Conservation (phyloP, 2,888 invertebrate species). For the Xylophagus ater region DNA sequence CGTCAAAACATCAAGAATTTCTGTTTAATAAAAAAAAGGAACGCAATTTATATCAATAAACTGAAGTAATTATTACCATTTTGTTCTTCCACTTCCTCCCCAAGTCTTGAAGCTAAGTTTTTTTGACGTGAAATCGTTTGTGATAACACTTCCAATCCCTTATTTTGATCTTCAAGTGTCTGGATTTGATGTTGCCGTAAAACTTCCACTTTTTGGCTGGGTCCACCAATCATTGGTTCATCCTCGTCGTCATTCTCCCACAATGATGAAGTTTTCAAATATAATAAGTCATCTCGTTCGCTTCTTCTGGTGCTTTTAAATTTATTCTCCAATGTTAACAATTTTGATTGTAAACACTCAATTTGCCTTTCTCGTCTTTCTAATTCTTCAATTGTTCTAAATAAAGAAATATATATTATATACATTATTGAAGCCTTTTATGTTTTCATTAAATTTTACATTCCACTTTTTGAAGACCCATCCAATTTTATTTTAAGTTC, state of each 20-base stretch:
- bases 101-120: conserved; percentile 60
- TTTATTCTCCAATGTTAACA: conserved; percentile 44
- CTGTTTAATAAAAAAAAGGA: conserved; percentile 34
- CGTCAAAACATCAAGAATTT: conserved; percentile 63
- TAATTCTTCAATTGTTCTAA: conserved; percentile 49
- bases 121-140: conserved; percentile 66
- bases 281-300: conserved; percentile 13
- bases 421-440: neutral
- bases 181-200: conserved; percentile 47
- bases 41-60: conserved; percentile 14
- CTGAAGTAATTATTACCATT: conserved; percentile 56
- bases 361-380: conserved; percentile 50
- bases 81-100: conserved; percentile 64
- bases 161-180: conserved; percentile 61
- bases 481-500: conserved; percentile 48
- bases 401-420: conserved; percentile 7
- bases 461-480: conserved; percentile 32
- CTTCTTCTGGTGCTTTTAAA: conserved; percentile 16
- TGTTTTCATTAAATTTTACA: conserved; percentile 22
- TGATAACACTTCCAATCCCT: conserved; percentile 61
- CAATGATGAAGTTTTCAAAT: conserved; percentile 17
- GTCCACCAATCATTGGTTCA: conserved; percentile 36
- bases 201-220: conserved; percentile 40
- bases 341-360: conserved; percentile 49
- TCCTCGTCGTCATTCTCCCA: conserved; percentile 34